Base-by-base conservation (phyloP, 2,888 invertebrate genomes). In the Agrotis exclamationis region DNA sequence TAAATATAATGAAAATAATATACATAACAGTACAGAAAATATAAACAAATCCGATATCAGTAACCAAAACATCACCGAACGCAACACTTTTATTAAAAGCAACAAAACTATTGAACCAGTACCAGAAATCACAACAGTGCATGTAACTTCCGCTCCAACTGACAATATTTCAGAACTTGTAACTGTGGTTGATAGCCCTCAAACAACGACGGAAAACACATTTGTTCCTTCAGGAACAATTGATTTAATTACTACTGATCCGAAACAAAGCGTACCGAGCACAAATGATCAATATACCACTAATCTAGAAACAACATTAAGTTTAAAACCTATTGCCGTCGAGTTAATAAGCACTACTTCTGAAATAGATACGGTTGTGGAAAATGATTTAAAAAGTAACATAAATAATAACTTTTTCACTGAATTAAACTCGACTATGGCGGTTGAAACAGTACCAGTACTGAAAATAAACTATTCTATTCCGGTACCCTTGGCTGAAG, bases 341-440 rank as follows among this genome's bases (percentile, higher is more conserved):
- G 48, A 71, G 47, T 11, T 13, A 20, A 60, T 20, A 20, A 76
- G 7, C 45, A 63, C 64, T 3, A 63, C 28, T 63, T 39, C 73
- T 20, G 22, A 18, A 5, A 24, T 22, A 24, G 28, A 54, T 18
- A 18, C 33, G 14, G 24, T 28, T 54, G 13, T 45, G 18, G n/a
- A 33, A 68, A 44, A 24, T 39, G 1, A 28, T 24, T 20, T 39
- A 0, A 50, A 48, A n/a, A 16, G 18, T 56, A 7, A n/a, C 7
- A 6, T 50, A n/a, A 54, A 33, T 14, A 56, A 50, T 50, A 7
- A 16, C 33, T 22, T 14, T 20, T 4, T 28, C 1, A 22, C 39
- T 51, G 47, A 58, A 47, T 56, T 50, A 4, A 65, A 65, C 16
- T 22, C 39, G 6, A 28, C 47, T 24, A 53, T 4, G 13, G 54